A percentile compares a stretch with the other conserved stretches of the same genome.
Evolutionary conservation across 1,140 invertebrate genomes (phyloP).

Genomic region (Caenorhabditis remanei): DNA sequence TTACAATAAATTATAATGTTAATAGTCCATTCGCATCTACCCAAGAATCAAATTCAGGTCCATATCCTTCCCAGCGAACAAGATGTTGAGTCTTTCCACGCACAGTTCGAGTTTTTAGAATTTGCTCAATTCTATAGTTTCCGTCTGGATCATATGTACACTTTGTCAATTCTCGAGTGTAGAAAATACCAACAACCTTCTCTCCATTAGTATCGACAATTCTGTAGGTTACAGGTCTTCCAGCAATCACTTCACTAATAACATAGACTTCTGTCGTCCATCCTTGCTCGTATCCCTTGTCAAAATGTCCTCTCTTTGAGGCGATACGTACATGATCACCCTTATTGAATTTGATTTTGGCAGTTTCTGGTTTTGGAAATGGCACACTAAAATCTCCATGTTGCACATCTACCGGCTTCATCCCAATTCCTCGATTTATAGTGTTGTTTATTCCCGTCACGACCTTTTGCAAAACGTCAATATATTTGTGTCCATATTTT

Average conservation of each 20-base stretch:
- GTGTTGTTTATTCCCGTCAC: neutral
- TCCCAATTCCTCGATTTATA: neutral
- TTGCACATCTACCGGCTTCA: neutral
- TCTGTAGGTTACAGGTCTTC: neutral
- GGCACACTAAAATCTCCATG: neutral
- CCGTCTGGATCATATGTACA: neutral
- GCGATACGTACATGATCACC: neutral
- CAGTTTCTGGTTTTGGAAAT: neutral
- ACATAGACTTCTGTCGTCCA: conserved; percentile 1
- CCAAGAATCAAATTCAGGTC: neutral
- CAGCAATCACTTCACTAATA: neutral
- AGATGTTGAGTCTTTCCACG: neutral
- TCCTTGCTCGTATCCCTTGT: conserved; percentile 7
- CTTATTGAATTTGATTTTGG: neutral
- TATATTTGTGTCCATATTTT: neutral
- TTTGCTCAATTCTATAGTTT: neutral
- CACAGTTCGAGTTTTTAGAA: neutral
- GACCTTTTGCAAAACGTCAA: neutral
- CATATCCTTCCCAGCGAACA: neutral
- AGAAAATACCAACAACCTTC: neutral
- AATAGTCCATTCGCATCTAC: neutral
- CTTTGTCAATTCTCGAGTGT: neutral
- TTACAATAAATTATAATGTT: neutral
- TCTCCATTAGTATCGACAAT: neutral
- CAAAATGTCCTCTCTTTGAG: neutral